Base-by-base conservation (phyloP, 2,888 invertebrate genomes). In the Troglohyphantes excavatus region DNA sequence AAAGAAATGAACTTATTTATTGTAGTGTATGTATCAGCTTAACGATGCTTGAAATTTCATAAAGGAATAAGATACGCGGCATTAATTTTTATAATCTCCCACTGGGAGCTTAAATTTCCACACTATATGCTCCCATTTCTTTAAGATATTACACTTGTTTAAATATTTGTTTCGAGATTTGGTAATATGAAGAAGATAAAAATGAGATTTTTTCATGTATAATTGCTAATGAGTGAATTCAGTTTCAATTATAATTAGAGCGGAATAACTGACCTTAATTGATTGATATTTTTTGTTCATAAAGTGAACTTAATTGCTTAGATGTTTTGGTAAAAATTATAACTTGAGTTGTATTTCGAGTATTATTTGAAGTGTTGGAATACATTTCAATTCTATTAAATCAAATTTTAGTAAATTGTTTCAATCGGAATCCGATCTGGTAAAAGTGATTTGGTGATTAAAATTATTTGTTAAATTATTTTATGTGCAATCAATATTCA, bases 251-350 rank as follows among this genome's bases (percentile, higher is more conserved):
- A 23, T 21, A 65, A 65, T 21, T 39, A 13, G 65, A 78, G 78
- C 26, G 65, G 33, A 78, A 65, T 78, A 11, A 7, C 7, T 78
- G 78, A 78, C 78, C 78, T 65, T 65, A 78, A 78, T 78, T 65
- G 78, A 65, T 63, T 65, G 26, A 19, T 23, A 63, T 78, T 33
- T 63, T 75, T 59, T 75, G 72, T 53, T 63, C 63, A 7, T 39
- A 39, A 39, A 13, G 27, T 67, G 17, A 67, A 67, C 21, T 27
- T 26, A 67, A 26, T 17, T 27, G 17, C 17, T 27, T 67, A n/a
- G n/a, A 27, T 26, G 29, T 27, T 67, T 27, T 67, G 26, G 5
- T 21, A 7, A 27, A 17, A 26, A 27, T 67, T 9, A n/a, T 53
- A 53, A 39, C 17, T 53, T 53, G n/a, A 53, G 13, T 53, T 53